Evolutionary conservation across 2,113 vertebrate species (phyloP).

Genomic region (Saccopteryx leptura): DNA sequence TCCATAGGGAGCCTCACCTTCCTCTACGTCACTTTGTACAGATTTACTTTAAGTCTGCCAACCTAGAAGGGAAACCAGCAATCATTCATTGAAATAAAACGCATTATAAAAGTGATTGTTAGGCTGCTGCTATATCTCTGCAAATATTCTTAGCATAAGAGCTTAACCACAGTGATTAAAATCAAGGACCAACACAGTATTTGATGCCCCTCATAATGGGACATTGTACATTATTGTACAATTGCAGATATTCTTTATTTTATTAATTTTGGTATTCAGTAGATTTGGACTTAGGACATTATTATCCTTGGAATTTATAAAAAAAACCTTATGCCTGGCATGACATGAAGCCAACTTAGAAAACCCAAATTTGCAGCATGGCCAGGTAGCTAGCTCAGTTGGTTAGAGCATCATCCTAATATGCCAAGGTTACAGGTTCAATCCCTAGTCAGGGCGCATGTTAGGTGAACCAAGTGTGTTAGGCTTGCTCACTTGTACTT

Average conservation of each 20-base stretch:
- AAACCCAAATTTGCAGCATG: neutral
- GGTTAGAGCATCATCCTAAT: too few relatives aligned
- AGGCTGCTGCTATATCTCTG: neutral
- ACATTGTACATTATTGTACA: neutral
- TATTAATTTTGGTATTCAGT: neutral
- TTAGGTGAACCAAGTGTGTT: too few relatives aligned
- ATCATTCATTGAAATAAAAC: neutral
- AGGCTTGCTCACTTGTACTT: too few relatives aligned
- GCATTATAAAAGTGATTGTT: neutral
- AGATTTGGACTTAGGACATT: neutral
- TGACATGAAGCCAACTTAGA: neutral
- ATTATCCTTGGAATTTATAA: conserved; percentile 26
- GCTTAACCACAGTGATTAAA: neutral
- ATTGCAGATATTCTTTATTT: neutral
- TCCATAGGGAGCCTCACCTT: neutral
- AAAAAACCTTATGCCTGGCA: neutral
- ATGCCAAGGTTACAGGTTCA: too few relatives aligned
- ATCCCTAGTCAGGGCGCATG: too few relatives aligned
- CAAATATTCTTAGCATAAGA: neutral
- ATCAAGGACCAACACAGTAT: neutral
- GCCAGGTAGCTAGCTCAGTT: too few relatives aligned
- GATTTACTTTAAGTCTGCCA: neutral
- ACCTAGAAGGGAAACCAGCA: neutral
- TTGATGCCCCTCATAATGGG: neutral
- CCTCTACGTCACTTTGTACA: neutral